These are phyloP conservation scores for Hydrophis major DNA, from an alignment of 2,797 vertebrate genomes.

Conservation along the genomic window DNA sequence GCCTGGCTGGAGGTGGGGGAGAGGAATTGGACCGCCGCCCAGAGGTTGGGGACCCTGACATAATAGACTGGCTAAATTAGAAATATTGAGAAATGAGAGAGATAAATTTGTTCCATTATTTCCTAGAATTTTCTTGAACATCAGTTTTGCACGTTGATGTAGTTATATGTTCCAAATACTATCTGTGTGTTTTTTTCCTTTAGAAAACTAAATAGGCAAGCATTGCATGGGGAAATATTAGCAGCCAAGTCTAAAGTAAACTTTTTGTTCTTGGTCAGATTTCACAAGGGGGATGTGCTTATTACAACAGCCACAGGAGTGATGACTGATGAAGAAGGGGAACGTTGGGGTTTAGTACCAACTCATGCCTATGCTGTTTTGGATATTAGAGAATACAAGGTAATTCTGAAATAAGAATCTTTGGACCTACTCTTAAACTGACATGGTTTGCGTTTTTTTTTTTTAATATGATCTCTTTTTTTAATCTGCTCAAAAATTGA, in stretches of 20 bases:
- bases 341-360: conserved; percentile 94
- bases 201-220: neutral
- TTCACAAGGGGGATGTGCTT: conserved; percentile 95
- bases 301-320: conserved; percentile 94
- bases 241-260: neutral
- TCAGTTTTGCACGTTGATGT: neutral
- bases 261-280: conserved; percentile 72
- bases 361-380: conserved; percentile 97
- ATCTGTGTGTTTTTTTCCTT: neutral
- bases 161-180: neutral
- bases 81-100: neutral
- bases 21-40: no score
- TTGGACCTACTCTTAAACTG: neutral
- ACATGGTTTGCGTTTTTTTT: neutral
- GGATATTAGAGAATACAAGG: conserved; percentile 96
- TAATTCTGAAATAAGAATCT: conserved; percentile 46
- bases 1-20: no score
- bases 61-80: neutral
- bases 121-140: neutral
- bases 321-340: conserved; percentile 97
- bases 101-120: neutral
- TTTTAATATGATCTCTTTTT: neutral
- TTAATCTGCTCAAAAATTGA: neutral
- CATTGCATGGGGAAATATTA: neutral
- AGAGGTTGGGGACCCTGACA: no score